A percentile compares a stretch with the other conserved stretches of the same genome.
phyloP scores from a whole-genome alignment of 2,888 invertebrate genomes.

The Ramazzottius varieornatus region DNA sequence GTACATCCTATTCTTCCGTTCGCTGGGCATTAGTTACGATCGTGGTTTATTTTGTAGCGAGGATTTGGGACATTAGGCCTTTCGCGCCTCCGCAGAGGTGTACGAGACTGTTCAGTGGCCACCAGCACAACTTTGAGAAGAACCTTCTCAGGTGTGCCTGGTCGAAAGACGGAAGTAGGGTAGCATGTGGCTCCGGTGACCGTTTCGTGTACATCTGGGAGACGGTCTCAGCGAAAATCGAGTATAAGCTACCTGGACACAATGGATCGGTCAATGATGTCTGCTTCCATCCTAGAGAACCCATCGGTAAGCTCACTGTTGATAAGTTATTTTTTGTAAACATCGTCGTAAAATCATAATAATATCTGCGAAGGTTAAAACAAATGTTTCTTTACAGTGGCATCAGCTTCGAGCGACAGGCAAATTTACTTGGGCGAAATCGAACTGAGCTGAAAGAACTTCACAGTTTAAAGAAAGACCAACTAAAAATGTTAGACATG shows the following conservation, averaged over 20 bases:
- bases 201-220: slow-evolving; percentile 91
- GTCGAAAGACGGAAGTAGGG: slow-evolving; percentile 72
- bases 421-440: slow-evolving; percentile 83
- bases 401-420: slow-evolving; percentile 83
- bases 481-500: too few species aligned
- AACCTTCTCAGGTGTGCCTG: slow-evolving; percentile 75
- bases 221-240: slow-evolving; percentile 58
- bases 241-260: slow-evolving; percentile 92
- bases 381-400: slow-evolving; percentile 31
- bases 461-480: too few species aligned
- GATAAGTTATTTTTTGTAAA: too few species aligned
- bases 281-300: slow-evolving; percentile 76
- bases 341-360: too few species aligned
- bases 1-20: slow-evolving; percentile 14
- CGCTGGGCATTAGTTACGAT: not conserved
- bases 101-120: slow-evolving; percentile 65
- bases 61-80: slow-evolving; percentile 88
- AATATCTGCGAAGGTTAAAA: not conserved
- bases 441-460: slow-evolving; percentile 25
- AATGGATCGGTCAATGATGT: slow-evolving; percentile 88
- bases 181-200: slow-evolving; percentile 76
- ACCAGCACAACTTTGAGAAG: slow-evolving; percentile 91
- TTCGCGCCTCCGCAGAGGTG: slow-evolving; percentile 77
- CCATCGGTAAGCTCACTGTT: slow-evolving; percentile 36
- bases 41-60: slow-evolving; percentile 25